Evolutionary conservation across 37 sponge, comb jelly and placozoan genomes (phyloP).

Genomic region (Petrosia ficiformis): DNA sequence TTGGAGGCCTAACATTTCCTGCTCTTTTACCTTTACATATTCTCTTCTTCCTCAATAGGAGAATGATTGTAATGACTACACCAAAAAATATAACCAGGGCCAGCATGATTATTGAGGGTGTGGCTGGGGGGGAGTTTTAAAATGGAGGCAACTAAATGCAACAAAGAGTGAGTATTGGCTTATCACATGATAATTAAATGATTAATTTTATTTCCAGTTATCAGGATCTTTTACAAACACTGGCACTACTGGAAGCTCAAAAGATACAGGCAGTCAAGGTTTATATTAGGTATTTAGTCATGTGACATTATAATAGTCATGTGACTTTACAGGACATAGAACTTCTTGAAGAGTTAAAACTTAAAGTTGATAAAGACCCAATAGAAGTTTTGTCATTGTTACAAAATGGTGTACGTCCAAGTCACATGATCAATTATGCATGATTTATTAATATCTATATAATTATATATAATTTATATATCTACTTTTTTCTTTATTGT

Average conservation of each 20-base stretch:
- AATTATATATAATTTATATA: no score
- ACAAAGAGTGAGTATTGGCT: conserved; percentile 42
- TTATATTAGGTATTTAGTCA: neutral
- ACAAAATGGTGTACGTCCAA: conserved; percentile 52
- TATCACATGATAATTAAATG: neutral
- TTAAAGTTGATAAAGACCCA: conserved; percentile 53
- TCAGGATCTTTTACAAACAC: conserved; percentile 52
- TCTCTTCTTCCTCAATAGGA: neutral
- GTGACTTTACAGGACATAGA: conserved; percentile 50
- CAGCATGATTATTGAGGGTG: neutral
- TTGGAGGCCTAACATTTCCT: conserved; percentile 10
- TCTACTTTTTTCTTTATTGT: no score
- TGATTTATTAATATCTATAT: neutral
- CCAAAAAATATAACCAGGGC: neutral
- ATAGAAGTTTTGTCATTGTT: conserved; percentile 32
- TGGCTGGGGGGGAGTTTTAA: conserved; percentile 17
- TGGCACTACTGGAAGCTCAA: conserved; percentile 74
- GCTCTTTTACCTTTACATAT: neutral
- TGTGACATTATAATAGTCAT: neutral
- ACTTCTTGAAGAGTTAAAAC: conserved; percentile 13
- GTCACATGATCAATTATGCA: no score
- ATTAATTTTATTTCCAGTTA: conserved; percentile 33
- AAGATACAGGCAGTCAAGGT: conserved; percentile 77
- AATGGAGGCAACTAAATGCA: conserved; percentile 49
- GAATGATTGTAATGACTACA: neutral